Percentiles rank a stretch among this genome's conserved stretches.
These are phyloP conservation scores for Fissipunctia ypsillon DNA, from an alignment of 2,888 invertebrate genomes.

Conservation along the genomic window DNA sequence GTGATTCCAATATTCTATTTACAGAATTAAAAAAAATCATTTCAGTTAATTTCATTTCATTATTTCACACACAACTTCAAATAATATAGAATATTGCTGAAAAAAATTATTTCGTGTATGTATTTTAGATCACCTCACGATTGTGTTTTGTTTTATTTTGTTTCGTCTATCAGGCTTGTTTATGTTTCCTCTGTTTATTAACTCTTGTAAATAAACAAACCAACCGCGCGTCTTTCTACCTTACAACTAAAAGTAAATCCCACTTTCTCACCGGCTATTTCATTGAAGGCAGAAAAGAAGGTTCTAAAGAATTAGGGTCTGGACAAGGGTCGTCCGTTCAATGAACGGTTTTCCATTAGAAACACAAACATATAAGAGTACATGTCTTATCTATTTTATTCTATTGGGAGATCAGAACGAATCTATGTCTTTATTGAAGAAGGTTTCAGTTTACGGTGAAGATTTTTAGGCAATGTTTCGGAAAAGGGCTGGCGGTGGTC, in stretches of 20 bases:
- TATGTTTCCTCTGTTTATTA: background rate
- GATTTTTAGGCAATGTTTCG: slow-evolving; percentile 13
- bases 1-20: too few relatives aligned
- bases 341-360: slow-evolving; percentile 55
- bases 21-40: too few relatives aligned
- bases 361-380: slow-evolving; percentile 37
- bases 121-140: background rate
- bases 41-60: too few relatives aligned
- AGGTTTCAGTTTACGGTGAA: slow-evolving; percentile 7
- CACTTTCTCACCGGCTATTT: slow-evolving; percentile 21
- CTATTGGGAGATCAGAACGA: slow-evolving; percentile 19
- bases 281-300: slow-evolving; percentile 3
- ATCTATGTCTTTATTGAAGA: slow-evolving; percentile 36
- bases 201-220: slow-evolving; percentile 11
- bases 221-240: background rate
- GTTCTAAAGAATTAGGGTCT: slow-evolving; percentile 36
- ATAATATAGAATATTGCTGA: too few relatives aligned
- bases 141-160: background rate
- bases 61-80: too few relatives aligned
- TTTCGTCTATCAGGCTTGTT: background rate
- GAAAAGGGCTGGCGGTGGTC: background rate
- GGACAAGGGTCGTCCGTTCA: slow-evolving; percentile 53
- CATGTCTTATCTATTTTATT: slow-evolving; percentile 38
- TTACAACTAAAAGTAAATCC: slow-evolving; percentile 19
- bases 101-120: background rate